Percentiles rank a stretch among this genome's conserved stretches.
Evolutionary conservation across 2,113 vertebrate genomes (phyloP).

Genomic region (Notarius quadriscutis): DNA sequence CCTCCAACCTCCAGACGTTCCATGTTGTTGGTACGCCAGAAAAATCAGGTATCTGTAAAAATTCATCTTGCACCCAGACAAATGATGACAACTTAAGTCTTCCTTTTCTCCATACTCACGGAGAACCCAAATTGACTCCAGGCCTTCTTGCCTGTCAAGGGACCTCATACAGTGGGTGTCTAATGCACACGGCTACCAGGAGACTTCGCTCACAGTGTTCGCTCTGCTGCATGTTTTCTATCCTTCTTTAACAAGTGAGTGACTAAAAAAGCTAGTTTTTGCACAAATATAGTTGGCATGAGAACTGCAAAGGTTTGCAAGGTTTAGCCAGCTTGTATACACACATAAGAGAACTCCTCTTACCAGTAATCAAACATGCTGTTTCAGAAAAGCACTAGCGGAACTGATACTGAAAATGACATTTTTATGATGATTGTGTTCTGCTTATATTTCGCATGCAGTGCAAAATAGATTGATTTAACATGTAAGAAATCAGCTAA

Average conservation of each 20-base stretch:
- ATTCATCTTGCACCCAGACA: background rate
- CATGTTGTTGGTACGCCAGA: background rate
- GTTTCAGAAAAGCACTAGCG: background rate
- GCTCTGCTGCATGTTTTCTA: background rate
- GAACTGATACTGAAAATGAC: constrained; percentile 36
- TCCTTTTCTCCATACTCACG: background rate
- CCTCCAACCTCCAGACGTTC: background rate
- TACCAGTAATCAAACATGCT: background rate
- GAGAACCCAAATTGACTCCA: background rate
- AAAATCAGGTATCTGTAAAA: constrained; percentile 3
- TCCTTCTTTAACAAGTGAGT: background rate
- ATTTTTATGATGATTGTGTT: background rate
- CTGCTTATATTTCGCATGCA: constrained; percentile 11
- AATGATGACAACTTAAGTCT: constrained; percentile 14
- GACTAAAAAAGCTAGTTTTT: background rate
- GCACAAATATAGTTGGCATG: background rate
- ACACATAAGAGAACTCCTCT: background rate
- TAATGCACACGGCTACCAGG: background rate
- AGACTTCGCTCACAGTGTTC: background rate
- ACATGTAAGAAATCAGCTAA: background rate
- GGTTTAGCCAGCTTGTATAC: background rate
- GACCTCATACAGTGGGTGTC: background rate
- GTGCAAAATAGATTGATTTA: background rate
- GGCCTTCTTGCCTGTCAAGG: background rate
- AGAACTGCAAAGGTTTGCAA: constrained; percentile 5